Conservation (phyloP, 1,140 invertebrate species). For the Cydia splendana region DNA sequence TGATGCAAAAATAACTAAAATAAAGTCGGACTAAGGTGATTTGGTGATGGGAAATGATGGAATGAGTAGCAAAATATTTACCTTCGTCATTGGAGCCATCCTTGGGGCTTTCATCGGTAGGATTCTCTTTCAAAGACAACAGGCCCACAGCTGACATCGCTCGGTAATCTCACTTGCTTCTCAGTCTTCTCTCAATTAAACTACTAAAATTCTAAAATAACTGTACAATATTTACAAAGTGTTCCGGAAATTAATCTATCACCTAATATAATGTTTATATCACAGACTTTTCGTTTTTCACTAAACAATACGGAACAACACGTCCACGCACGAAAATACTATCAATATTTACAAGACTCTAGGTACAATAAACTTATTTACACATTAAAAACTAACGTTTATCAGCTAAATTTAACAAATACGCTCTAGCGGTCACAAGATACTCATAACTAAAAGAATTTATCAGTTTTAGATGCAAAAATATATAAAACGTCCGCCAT, state of each 20-base stretch:
- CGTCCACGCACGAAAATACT: conserved; percentile 79
- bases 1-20: conserved; percentile 2
- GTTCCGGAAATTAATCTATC: conserved; percentile 76
- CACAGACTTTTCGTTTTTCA: conserved; percentile 81
- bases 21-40: neutral
- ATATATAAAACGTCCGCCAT: conserved; percentile 81
- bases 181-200: conserved; percentile 78
- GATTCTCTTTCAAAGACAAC: conserved; percentile 76
- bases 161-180: conserved; percentile 66
- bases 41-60: neutral
- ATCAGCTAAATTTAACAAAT: conserved; percentile 78
- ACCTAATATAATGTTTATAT: conserved; percentile 80
- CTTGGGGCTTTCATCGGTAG: conserved; percentile 61
- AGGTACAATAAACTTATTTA: conserved; percentile 78
- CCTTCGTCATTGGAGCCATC: conserved; percentile 52
- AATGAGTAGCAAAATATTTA: conserved; percentile 40
- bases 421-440: conserved; percentile 77
- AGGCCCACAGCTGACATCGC: conserved; percentile 79
- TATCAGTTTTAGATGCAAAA: conserved; percentile 80
- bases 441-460: conserved; percentile 80
- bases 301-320: conserved; percentile 78
- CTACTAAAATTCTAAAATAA: conserved; percentile 75
- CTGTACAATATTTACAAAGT: conserved; percentile 78
- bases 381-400: conserved; percentile 79
- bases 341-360: conserved; percentile 76